Evolutionary conservation across 2,113 vertebrate species (phyloP).

Genomic region (Xenus cinereus): DNA sequence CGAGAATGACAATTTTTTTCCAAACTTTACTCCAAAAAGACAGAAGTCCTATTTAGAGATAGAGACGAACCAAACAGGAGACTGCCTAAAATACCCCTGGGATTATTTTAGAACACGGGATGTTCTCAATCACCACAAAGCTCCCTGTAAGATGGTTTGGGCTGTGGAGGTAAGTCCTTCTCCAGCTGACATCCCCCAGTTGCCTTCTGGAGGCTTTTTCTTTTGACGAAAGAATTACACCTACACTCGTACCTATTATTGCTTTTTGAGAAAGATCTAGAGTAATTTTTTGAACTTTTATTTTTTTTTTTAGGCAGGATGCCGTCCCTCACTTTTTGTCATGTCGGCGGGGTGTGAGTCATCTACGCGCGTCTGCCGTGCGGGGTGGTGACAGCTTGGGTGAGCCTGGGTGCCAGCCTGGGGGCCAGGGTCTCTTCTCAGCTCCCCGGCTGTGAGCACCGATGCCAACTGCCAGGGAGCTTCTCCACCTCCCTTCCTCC

Average conservation of each 20-base stretch:
- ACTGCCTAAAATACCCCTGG: background rate
- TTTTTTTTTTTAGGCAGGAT: background rate
- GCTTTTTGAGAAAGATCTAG: background rate
- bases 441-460: background rate
- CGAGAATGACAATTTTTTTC: accelerated
- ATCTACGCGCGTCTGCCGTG: accelerated
- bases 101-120: background rate
- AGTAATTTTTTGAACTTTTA: background rate
- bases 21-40: background rate
- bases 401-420: background rate
- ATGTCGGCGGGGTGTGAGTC: background rate
- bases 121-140: background rate
- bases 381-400: background rate
- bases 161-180: background rate
- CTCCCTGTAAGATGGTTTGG: accelerated
- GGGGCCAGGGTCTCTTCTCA: background rate
- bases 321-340: background rate
- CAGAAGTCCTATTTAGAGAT: background rate
- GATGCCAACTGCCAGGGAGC: background rate
- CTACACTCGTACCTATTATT: accelerated
- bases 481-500: background rate
- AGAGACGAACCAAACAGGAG: background rate
- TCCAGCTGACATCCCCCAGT: background rate
- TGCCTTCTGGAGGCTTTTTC: background rate
- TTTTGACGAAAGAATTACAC: background rate